Percentiles rank a stretch among this genome's conserved stretches.
These are phyloP conservation scores for Eulemur coronatus DNA, from an alignment of 2,797 vertebrate species.

Conservation along the genomic window DNA sequence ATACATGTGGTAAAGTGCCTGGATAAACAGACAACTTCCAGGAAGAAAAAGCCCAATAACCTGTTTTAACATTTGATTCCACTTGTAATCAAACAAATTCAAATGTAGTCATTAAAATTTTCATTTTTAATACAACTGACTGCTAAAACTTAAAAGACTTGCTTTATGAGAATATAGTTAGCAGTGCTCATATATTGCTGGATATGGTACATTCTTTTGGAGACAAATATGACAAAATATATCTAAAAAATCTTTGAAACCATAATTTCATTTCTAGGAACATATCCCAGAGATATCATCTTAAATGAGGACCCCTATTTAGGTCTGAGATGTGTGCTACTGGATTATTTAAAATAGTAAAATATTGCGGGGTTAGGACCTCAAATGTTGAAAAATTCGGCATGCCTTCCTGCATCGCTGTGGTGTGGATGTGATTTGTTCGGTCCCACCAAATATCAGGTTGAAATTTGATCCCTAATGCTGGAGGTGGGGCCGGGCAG, in stretches of 20 bases:
- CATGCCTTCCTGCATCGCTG: background rate
- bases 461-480: too few relatives aligned
- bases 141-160: background rate
- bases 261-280: background rate
- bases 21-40: background rate
- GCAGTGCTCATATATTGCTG: background rate
- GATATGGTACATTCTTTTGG: background rate
- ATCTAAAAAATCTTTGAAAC: background rate
- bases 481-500: too few relatives aligned
- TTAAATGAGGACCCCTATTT: background rate
- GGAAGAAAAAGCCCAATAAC: background rate
- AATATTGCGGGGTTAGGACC: accelerated
- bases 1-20: background rate
- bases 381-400: background rate
- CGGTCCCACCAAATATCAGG: too few relatives aligned
- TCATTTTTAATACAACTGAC: background rate
- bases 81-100: background rate
- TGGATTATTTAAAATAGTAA: background rate
- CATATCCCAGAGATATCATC: background rate
- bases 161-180: background rate
- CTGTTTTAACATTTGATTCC: background rate
- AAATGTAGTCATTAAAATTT: background rate
- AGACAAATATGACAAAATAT: background rate
- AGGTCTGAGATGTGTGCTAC: accelerated
- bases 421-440: too few relatives aligned